Evolutionary conservation across 2,797 vertebrate species (phyloP).

Genomic region (Muscicapa striata): DNA sequence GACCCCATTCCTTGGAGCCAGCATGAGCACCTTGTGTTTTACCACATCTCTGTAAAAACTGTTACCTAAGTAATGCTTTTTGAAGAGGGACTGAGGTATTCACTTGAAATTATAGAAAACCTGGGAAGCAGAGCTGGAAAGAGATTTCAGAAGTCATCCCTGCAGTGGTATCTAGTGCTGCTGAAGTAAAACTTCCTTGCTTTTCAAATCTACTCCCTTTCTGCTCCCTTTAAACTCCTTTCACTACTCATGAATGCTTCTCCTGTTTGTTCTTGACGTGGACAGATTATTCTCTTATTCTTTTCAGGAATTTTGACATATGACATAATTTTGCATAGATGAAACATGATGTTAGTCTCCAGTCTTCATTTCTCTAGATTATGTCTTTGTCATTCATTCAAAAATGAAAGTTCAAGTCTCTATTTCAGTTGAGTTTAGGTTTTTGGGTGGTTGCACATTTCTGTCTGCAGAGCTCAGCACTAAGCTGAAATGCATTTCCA

Average conservation of each 20-base stretch:
- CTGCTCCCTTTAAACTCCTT: not conserved
- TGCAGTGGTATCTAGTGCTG: not conserved
- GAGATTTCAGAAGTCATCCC: not conserved
- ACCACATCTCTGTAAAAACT: not conserved
- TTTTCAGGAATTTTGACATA: not conserved
- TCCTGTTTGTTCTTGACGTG: not conserved
- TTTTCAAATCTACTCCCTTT: not conserved
- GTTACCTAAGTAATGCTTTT: not conserved
- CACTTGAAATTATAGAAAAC: not conserved
- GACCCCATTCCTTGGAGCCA: not conserved
- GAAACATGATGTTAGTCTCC: not conserved
- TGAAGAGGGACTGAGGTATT: not conserved
- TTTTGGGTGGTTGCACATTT: not conserved
- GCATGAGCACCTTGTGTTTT: not conserved
- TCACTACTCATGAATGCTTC: not conserved
- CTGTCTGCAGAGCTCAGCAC: not conserved
- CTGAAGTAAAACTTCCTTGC: not conserved
- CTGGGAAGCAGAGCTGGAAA: not conserved
- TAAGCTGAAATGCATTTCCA: not conserved
- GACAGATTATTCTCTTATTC: not conserved
- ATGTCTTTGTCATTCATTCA: not conserved
- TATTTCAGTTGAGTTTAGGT: not conserved
- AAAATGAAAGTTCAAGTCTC: not conserved
- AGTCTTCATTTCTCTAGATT: not conserved
- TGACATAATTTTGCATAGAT: not conserved